phyloP scores from a whole-genome alignment of 53 echinoderm and acorn worm genomes.

The Echinometra lucunter region DNA sequence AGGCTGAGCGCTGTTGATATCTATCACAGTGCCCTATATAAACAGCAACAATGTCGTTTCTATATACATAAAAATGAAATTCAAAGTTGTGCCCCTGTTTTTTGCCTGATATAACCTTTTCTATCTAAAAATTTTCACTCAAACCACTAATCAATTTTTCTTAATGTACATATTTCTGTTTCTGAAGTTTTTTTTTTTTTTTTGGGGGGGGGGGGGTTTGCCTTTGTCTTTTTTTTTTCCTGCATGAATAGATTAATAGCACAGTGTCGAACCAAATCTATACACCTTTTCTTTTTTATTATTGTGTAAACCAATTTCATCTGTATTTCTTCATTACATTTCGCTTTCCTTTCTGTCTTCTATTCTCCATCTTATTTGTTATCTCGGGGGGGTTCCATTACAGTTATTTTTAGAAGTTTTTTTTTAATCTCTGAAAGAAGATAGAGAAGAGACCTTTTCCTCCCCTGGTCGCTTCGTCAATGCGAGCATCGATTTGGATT shows the following conservation, averaged over 20 bases:
- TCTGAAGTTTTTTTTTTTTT: too few relatives aligned
- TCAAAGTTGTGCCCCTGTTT: too few relatives aligned
- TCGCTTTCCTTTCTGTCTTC: not conserved
- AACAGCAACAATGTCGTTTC: not conserved
- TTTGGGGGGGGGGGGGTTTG: too few relatives aligned
- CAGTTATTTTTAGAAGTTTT: not conserved
- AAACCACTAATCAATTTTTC: too few relatives aligned
- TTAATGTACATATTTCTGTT: too few relatives aligned
- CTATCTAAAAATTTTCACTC: too few relatives aligned
- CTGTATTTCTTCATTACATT: too few relatives aligned
- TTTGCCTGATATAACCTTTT: too few relatives aligned
- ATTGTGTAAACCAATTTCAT: not conserved
- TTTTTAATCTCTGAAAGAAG: not conserved
- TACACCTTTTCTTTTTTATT: too few relatives aligned
- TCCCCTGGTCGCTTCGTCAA: not conserved
- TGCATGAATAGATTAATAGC: too few relatives aligned
- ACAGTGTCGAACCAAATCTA: too few relatives aligned
- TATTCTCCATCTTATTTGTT: not conserved
- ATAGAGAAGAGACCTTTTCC: not conserved
- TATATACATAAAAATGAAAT: too few relatives aligned
- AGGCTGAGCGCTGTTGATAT: not conserved
- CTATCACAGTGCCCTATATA: not conserved
- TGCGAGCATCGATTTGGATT: constrained; percentile 25
- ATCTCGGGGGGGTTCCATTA: not conserved
- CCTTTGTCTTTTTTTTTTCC: not conserved